phyloP scores from a whole-genome alignment of 2,797 vertebrate species.

The Meda fulgida region DNA sequence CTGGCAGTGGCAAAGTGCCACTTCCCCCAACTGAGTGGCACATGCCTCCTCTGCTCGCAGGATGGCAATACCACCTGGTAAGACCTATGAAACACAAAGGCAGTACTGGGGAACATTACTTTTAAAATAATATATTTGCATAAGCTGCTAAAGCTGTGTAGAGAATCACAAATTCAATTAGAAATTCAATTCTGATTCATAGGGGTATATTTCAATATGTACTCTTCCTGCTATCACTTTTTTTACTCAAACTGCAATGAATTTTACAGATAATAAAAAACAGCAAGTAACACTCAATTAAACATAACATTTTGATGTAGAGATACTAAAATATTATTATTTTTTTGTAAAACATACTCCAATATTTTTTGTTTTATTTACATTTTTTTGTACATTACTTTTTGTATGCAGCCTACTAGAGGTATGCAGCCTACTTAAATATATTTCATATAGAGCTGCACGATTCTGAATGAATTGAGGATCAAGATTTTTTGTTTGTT shows the following conservation, averaged over 20 bases:
- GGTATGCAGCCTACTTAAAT: too few relatives aligned
- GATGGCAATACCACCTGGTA: constrained; percentile 56
- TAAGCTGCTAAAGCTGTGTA: neutral
- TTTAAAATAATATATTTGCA: neutral
- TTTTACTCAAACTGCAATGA: neutral
- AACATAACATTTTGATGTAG: neutral
- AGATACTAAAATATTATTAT: neutral
- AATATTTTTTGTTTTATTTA: neutral
- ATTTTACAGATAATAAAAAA: neutral
- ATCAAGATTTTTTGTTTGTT: too few relatives aligned
- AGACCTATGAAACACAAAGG: constrained; percentile 6
- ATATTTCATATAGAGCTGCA: too few relatives aligned
- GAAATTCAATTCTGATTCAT: neutral
- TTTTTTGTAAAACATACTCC: too few relatives aligned
- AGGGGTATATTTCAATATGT: neutral
- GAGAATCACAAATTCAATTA: neutral
- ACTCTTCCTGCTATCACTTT: neutral
- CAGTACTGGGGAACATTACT: neutral
- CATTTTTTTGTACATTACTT: neutral
- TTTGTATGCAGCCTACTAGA: neutral
- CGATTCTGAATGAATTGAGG: too few relatives aligned
- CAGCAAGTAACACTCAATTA: too few relatives aligned
- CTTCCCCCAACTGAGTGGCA: constrained; percentile 45
- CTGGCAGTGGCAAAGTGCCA: constrained; percentile 44
- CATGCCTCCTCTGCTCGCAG: constrained; percentile 51